Evolutionary conservation across 2,797 vertebrate genomes (phyloP).

Genomic region (Hydrophis major): DNA sequence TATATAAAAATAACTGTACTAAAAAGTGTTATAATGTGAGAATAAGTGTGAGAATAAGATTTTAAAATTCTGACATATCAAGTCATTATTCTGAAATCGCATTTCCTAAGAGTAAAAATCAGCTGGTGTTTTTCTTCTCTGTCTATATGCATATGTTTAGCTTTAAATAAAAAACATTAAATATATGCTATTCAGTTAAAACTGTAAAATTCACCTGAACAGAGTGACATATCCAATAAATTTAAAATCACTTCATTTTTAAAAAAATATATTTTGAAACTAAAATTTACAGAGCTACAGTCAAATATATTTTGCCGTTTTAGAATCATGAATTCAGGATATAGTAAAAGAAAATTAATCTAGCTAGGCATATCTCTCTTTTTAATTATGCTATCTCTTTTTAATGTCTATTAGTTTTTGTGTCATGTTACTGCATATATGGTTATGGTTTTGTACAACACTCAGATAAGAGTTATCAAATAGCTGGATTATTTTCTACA

Average conservation of each 20-base stretch:
- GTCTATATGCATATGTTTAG: neutral
- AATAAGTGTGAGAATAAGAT: neutral
- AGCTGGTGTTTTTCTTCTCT: neutral
- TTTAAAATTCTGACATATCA: neutral
- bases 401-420: neutral
- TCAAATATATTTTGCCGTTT: neutral
- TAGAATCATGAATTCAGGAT: constrained; percentile 8
- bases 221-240: constrained; percentile 31
- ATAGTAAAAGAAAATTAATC: neutral
- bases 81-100: neutral
- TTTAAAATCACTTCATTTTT: constrained; percentile 26
- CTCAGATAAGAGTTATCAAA: neutral
- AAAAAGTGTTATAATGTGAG: neutral
- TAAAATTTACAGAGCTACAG: neutral
- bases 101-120: constrained; percentile 19
- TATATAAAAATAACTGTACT: neutral
- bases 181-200: constrained; percentile 1
- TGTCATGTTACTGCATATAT: neutral
- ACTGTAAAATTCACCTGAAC: constrained; percentile 16
- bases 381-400: neutral
- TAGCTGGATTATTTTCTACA: constrained; percentile 2
- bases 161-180: constrained; percentile 7
- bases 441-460: neutral
- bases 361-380: neutral
- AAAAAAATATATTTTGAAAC: neutral